Base-by-base conservation (phyloP, 2,113 vertebrate species). In the Cygnus buccinator region DNA sequence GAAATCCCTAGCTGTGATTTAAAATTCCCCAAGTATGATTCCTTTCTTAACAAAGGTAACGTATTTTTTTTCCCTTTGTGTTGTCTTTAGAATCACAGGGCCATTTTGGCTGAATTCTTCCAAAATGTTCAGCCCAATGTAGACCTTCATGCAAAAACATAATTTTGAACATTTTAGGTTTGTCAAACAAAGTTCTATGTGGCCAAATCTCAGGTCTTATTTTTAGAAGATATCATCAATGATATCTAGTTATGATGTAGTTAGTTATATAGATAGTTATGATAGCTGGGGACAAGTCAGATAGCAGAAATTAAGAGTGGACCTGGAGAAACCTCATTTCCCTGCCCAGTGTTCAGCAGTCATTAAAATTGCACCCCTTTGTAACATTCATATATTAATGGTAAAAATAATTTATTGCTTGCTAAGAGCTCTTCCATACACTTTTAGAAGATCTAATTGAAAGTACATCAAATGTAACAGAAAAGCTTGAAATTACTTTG, bases 401-500 rank as follows among this genome's bases (percentile, higher is more conserved):
- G 39, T 33, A 37, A 83, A 81, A 94, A 78, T 20, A 81, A 79
- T 75, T 71, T 93, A 75, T 95, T 87, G 58, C 23, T 76, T 48
- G 21, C 77, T 95, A 90, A 87, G 44, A 93, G 62, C 54, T 73
- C 57, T 72, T 35, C 48, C 84, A 61, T 4, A 57, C 35, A 17
- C 17, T 65, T 75, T 59, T n/a, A 62, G 65, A 83, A 80, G 29
- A 62, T 68, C 74, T 87, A 87, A 94, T 48, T 54, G 62, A 94
- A 94, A 91, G 54, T 18, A 48, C 23, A 75, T 75, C 33, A 67
- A 89, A 93, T 89, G 84, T 71, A 85, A 70, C 71, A 89, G 81
- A 72, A 93, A 90, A 83, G 41, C 72, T 80, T 77, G 67, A 90
- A 91, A 83, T 85, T 55, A 66, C 58, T 77, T 91, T 62, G 37